Evolutionary conservation across 1,140 invertebrate genomes (phyloP).

Genomic region (Drosophila watanabei): DNA sequence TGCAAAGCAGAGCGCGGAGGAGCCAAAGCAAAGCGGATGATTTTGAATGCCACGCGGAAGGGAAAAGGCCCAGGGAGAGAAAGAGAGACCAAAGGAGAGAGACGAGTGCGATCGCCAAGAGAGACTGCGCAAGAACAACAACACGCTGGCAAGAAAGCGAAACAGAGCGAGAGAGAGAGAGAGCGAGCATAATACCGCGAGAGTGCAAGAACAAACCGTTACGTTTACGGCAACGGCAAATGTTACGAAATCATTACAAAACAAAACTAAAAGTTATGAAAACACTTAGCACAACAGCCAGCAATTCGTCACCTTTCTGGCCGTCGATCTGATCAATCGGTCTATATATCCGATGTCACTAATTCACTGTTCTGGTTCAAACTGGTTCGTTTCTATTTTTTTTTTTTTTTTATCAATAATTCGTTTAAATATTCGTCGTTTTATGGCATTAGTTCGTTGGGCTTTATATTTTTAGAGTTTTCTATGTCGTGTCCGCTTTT

Average conservation of each 20-base stretch:
- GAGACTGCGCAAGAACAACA: constrained; percentile 60
- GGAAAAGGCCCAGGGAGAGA: constrained; percentile 12
- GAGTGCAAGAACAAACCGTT: constrained; percentile 53
- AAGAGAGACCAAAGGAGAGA: constrained; percentile 1
- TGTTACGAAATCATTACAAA: constrained; percentile 83
- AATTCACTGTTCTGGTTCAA: constrained; percentile 10
- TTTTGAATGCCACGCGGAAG: constrained; percentile 80
- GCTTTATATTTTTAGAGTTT: constrained; percentile 20
- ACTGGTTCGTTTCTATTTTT: constrained; percentile 24
- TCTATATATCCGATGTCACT: constrained; percentile 22
- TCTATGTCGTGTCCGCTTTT: constrained; percentile 13
- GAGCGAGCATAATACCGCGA: constrained; percentile 12
- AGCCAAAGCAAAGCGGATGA: constrained; percentile 43
- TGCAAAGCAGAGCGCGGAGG: constrained; percentile 60
- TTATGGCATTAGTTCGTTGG: constrained; percentile 33
- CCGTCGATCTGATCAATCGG: constrained; percentile 7
- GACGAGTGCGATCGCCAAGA: constrained; percentile 13
- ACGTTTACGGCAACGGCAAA: constrained; percentile 70
- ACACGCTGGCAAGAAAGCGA: constrained; percentile 25
- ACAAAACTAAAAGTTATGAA: constrained; percentile 65
- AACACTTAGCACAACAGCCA: constrained; percentile 27
- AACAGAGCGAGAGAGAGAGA: constrained; percentile 31
- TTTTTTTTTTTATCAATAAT: constrained; percentile 7
- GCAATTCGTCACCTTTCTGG: constrained; percentile 12
- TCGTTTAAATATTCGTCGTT: constrained; percentile 28